phyloP scores from a whole-genome alignment of 1,140 invertebrate genomes.

The Geopemphigus sp. region DNA sequence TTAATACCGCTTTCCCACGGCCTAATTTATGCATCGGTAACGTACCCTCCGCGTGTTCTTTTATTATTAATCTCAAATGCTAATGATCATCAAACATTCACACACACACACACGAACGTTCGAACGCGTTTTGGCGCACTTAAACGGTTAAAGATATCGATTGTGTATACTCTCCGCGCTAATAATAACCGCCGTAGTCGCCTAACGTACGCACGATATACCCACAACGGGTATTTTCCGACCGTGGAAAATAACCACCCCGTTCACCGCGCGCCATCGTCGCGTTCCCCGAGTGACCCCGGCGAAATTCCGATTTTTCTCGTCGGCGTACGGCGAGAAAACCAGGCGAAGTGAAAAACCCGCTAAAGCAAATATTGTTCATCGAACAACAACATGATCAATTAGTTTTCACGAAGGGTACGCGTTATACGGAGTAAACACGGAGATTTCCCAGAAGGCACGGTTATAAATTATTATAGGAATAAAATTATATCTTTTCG shows the following conservation, averaged over 20 bases:
- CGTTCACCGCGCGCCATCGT: too few species aligned
- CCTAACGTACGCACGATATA: too few species aligned
- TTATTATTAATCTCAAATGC: slow-evolving; percentile 46
- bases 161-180: too few species aligned
- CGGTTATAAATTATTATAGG: slow-evolving; percentile 21
- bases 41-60: slow-evolving; percentile 41
- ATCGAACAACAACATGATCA: slow-evolving; percentile 14
- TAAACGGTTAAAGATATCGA: background rate
- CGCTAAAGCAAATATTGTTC: background rate
- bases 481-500: slow-evolving; percentile 19
- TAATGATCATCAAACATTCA: slow-evolving; percentile 40
- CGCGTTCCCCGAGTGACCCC: too few species aligned
- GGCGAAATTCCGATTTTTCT: too few species aligned
- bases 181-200: too few species aligned
- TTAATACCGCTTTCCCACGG: slow-evolving; percentile 47
- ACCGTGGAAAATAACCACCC: too few species aligned
- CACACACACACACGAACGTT: background rate
- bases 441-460: background rate
- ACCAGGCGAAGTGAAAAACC: too few species aligned
- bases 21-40: slow-evolving; percentile 46
- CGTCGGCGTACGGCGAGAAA: too few species aligned
- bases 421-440: background rate
- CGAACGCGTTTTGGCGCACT: background rate
- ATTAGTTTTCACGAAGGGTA: background rate
- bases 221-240: too few species aligned